A percentile compares a stretch with the other conserved stretches of the same genome.
These are phyloP conservation scores for Thaleichthys pacificus DNA, from an alignment of 2,797 vertebrate genomes.

Conservation along the genomic window DNA sequence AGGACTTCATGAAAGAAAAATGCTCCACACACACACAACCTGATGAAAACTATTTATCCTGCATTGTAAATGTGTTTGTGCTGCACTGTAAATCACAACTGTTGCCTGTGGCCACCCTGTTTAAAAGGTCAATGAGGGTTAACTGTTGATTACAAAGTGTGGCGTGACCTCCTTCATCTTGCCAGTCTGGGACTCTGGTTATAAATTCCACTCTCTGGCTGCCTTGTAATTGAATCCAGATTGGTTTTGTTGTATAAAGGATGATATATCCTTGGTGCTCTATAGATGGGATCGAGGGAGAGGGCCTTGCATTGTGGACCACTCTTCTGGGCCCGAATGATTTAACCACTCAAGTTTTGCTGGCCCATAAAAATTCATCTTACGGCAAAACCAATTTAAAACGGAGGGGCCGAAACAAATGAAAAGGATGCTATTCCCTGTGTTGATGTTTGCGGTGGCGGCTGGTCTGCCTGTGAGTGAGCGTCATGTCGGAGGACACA, in stretches of 20 bases:
- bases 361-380: conserved; percentile 50
- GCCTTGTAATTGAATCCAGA: conserved; percentile 69
- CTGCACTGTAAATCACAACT: conserved; percentile 52
- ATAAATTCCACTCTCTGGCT: conserved; percentile 57
- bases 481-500: conserved; percentile 40
- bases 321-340: conserved; percentile 46
- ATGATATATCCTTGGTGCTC: conserved; percentile 53
- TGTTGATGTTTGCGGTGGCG: conserved; percentile 11
- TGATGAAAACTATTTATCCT: background rate
- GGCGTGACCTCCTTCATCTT: conserved; percentile 57
- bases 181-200: conserved; percentile 49
- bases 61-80: conserved; percentile 1
- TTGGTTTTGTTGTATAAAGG: conserved; percentile 59
- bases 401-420: conserved; percentile 22
- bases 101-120: background rate
- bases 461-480: conserved; percentile 17
- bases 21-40: conserved; percentile 3
- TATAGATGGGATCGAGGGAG: conserved; percentile 38
- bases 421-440: conserved; percentile 13
- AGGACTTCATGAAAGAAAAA: background rate
- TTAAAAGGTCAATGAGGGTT: conserved; percentile 58
- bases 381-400: conserved; percentile 47
- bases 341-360: conserved; percentile 53
- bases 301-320: conserved; percentile 39
- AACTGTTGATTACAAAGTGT: conserved; percentile 61